These are phyloP conservation scores for Agrotis puta DNA, from an alignment of 2,888 invertebrate species.

Conservation along the genomic window DNA sequence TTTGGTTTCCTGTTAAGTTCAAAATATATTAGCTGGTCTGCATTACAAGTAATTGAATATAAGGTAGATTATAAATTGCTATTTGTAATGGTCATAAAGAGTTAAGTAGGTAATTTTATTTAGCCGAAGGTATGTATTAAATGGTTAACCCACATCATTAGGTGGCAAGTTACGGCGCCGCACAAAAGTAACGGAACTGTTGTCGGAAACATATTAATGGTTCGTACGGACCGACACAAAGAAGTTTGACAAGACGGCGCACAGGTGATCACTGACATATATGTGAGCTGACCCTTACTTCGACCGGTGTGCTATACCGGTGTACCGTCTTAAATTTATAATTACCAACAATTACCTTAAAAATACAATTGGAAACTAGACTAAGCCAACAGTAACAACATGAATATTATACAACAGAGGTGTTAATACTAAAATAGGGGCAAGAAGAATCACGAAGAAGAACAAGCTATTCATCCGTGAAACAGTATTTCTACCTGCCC, in stretches of 20 bases:
- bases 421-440: too few relatives aligned
- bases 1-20: constrained; percentile 33
- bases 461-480: constrained; percentile 6
- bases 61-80: constrained; percentile 51
- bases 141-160: constrained; percentile 65
- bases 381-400: not conserved
- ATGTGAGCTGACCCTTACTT: constrained; percentile 52
- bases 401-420: not conserved
- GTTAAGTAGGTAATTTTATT: constrained; percentile 65
- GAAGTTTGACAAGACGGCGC: constrained; percentile 67
- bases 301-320: constrained; percentile 29
- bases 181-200: constrained; percentile 65
- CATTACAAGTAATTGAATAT: constrained; percentile 6
- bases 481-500: constrained; percentile 12
- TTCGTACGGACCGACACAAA: constrained; percentile 61
- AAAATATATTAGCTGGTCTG: too few relatives aligned
- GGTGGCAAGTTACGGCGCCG: constrained; percentile 60
- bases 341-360: too few relatives aligned
- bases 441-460: not conserved
- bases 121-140: constrained; percentile 63
- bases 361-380: not conserved
- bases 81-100: constrained; percentile 58
- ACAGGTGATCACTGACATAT: constrained; percentile 67
- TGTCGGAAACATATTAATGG: constrained; percentile 70
- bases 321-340: not conserved